Base-by-base conservation (phyloP, 2,113 vertebrate species). In the Puma concolor region DNA sequence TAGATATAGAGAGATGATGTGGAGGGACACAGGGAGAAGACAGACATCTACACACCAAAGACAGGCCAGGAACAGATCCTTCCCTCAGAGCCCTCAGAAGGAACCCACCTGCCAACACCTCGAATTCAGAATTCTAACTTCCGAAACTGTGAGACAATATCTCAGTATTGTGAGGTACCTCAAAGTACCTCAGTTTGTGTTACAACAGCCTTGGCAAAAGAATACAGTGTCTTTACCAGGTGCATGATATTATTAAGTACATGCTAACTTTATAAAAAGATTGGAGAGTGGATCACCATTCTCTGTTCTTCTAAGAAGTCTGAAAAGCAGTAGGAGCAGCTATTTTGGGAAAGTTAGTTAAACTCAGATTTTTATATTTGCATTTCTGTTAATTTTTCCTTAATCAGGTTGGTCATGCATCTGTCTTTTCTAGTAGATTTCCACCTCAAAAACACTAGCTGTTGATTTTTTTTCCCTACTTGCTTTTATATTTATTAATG, bases 401-500 rank as follows among this genome's bases (percentile, higher is more conserved):
- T 93, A 52, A 69, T 57, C 15, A 93, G 29, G 33, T 33, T 81
- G 69, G 50, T 14, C 38, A 36, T 31, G 19, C n/a, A 9, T 71
- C 84, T 66, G 38, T 60, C 69, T 84, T 29, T 86, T 77, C 66
- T 67, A 48, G 13, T 27, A 76, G 25, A 80, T 72, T 8, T 31
- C 17, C n/a, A 60, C 19, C 11, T 0, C 71, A 48, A 66, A 74
- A 81, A 11, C 48, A 60, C n/a, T 31, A 81, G n/a, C 8, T 92
- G 19, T 54, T 50, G 1, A 5, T 83, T 94, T 90, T 94, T 90
- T 86, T 64, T n/a, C 16, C 33, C 57, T 57, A 82, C 41, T 81
- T 94, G 71, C 81, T 90, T 96, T 94, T 83, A 63, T 74, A 25
- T 77, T 91, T 91, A 95, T 85, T 95, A 83, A 95, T 36, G 21